phyloP scores from a whole-genome alignment of 2,797 vertebrate species.

The Acipenser ruthenus region DNA sequence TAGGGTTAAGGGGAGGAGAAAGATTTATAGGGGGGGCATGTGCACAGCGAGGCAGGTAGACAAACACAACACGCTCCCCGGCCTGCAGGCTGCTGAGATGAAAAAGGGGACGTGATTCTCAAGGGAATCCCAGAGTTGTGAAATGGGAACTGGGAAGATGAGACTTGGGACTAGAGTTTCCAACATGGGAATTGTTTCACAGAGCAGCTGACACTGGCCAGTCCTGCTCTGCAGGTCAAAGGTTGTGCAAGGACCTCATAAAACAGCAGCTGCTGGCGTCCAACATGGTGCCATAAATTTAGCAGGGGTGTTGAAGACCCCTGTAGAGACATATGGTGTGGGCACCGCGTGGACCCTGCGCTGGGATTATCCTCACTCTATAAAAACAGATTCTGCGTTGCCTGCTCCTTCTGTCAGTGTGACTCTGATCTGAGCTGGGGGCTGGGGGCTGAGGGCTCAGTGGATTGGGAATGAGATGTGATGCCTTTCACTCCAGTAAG shows the following conservation, averaged over 20 bases:
- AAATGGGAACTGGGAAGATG: not conserved
- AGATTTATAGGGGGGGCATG: slow-evolving; percentile 5
- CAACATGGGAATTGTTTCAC: slow-evolving; percentile 5
- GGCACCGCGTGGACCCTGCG: not conserved
- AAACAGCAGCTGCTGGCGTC: slow-evolving; percentile 3
- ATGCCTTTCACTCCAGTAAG: too few species aligned
- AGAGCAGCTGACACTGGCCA: not conserved
- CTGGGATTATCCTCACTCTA: not conserved
- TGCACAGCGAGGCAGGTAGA: not conserved
- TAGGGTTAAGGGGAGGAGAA: not conserved
- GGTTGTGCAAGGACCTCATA: not conserved
- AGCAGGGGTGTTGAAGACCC: not conserved
- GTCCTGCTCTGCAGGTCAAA: slow-evolving; percentile 1
- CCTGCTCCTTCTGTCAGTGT: not conserved
- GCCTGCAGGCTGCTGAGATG: not conserved
- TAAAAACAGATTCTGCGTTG: not conserved
- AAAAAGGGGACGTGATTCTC: not conserved
- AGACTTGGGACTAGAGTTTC: not conserved
- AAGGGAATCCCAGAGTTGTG: too few species aligned
- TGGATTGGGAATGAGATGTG: too few species aligned
- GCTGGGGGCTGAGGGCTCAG: too few species aligned
- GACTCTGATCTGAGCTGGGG: too few species aligned
- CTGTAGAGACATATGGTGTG: slow-evolving; percentile 9
- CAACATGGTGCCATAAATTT: not conserved
- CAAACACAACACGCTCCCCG: too few species aligned